These are phyloP conservation scores for Steinernema scapterisci DNA, from an alignment of 2,888 invertebrate species.

Conservation along the genomic window DNA sequence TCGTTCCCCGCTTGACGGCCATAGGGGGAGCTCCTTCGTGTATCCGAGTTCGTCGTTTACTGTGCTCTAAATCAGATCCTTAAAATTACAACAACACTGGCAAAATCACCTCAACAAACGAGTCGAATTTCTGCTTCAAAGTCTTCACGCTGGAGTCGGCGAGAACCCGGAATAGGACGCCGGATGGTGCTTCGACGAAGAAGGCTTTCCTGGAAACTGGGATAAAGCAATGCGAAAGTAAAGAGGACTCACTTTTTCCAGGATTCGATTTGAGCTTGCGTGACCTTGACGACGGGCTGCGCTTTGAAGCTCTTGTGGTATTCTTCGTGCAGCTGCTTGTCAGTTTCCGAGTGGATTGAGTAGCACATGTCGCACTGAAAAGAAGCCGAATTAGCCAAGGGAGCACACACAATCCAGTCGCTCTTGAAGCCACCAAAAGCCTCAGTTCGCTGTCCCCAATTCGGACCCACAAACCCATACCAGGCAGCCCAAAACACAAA, in stretches of 20 bases:
- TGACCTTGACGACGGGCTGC: not conserved
- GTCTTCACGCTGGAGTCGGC: not conserved
- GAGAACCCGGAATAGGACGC: not conserved
- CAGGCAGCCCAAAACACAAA: too few relatives aligned
- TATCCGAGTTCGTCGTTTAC: not conserved
- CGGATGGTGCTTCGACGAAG: not conserved
- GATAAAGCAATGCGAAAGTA: not conserved
- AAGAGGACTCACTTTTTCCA: not conserved
- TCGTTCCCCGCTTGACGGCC: not conserved
- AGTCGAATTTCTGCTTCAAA: constrained; percentile 5
- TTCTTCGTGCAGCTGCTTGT: not conserved
- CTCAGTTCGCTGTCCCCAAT: too few relatives aligned
- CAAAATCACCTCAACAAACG: not conserved
- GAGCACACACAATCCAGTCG: too few relatives aligned
- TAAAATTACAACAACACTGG: not conserved
- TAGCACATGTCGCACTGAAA: too few relatives aligned
- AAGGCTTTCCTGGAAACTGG: not conserved
- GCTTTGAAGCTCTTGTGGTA: not conserved
- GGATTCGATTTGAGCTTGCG: not conserved
- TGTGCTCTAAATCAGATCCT: not conserved
- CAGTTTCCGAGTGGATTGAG: not conserved
- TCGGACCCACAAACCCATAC: too few relatives aligned
- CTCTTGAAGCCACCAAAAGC: too few relatives aligned
- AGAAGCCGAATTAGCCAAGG: too few relatives aligned
- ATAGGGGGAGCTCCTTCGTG: not conserved